Evolutionary conservation across 2,888 invertebrate species (phyloP), one percentile per base, ranked within the genome.

Genomic region (Agrenia bidenticulata): DNA sequence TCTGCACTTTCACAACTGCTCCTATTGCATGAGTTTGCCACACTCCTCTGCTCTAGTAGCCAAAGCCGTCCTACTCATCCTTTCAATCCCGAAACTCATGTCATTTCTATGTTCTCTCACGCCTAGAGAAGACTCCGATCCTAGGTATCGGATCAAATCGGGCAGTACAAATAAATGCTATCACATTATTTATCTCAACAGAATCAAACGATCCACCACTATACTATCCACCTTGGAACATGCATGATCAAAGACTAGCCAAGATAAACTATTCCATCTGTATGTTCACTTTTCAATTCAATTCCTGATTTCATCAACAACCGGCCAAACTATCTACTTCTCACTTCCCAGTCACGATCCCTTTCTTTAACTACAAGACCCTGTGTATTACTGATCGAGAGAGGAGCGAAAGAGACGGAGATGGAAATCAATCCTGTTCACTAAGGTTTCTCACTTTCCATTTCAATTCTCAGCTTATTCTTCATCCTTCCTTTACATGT

Each of bases 241-340:
- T 49, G 5, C 49, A 19, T 49, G 49, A 49, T 19, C 21, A 49
- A 49, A 49, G 49, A 56, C 45, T 2, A 15, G 53, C 53, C 23
- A 21, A 51, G 45, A 45, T 45, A 45, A 45, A n/a, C 45, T 45
- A 45, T 45, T 45, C 45, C 19, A n/a, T 45, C 15, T n/a, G 45
- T 41, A 57, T 11, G 9, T 41, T 23, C 21, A 19, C 17, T 45
- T 49, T 61, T 49, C 51, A 61, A 61, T 61, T 45, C 49, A 32
- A 61, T 61, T 61, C 37, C 50, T 61, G 61, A 61, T 61, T 61
- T 61, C 61, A 61, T 61, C 61, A 61, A 53, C 61, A 55, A 32
- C 9, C 9, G 32, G 21, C 13, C 5, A 11, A 32, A 11, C n/a
- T n/a, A 32, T 32, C 5, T 32, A 51, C 5, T 11, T 51, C 17